Evolutionary conservation across 2,113 vertebrate species (phyloP), one percentile per base, ranked within the genome.

Genomic region (Pleuronectes platessa): DNA sequence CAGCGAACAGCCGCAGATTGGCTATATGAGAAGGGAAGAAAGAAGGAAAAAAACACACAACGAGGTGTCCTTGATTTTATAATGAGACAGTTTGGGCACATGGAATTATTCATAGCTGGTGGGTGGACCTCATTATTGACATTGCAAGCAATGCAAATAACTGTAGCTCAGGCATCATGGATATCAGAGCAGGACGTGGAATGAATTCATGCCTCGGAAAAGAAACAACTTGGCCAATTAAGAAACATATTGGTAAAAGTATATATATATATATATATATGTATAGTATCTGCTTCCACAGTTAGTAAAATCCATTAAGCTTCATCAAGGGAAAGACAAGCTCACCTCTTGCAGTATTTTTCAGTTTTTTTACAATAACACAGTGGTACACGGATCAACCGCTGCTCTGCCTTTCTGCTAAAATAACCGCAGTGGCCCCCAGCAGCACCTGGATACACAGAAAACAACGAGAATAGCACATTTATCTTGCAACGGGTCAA

Each of bases 81-180:
- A 54, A 54, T 54, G 51, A 54, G 51, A 54, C 51, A n/a, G 18
- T 89, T 85, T 74, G 68, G 69, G 70, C 58, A 40, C 63, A 78
- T 71, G 59, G 51, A 71, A 68, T 78, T 80, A 88, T 86, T 83
- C 86, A 86, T 78, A 76, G 78, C 78, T 82, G 58, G 83, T 91
- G 86, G 81, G 73, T 68, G 85, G 72, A 78, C 68, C 67, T 76
- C 60, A 70, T 86, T 86, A 86, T 85, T 85, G 79, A 86, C 82
- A 83, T 79, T 83, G 64, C 18, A 13, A 58, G 71, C 55, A 18
- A 76, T 86, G 83, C 64, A 83, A 84, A 81, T 83, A 60, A 72
- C 55, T 68, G 49, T 24, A 53, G 68, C 47, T 35, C 21, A n/a
- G 37, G 68, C 65, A 8, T 77, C 53, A 56, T 51, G 55, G 47